phyloP scores from a whole-genome alignment of 1,140 invertebrate genomes.

The Pollicipes pollicipes region DNA sequence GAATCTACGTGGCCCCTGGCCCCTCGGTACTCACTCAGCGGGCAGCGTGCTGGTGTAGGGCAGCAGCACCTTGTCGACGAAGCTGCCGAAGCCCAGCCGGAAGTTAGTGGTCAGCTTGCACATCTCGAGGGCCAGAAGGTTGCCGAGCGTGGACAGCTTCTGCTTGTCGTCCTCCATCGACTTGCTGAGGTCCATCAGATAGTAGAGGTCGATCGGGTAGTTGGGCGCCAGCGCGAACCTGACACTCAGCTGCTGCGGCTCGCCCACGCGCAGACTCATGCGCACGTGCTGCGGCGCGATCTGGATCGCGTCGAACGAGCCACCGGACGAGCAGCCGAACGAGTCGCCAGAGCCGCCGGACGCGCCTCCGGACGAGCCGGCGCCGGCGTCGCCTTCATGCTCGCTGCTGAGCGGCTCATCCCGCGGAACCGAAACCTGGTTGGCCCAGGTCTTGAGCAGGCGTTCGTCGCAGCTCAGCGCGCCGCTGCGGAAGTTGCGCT shows the following conservation, averaged over 20 bases:
- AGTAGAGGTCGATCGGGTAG: slow-evolving; percentile 90
- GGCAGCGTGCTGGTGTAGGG: slow-evolving; percentile 55
- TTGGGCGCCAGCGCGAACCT: slow-evolving; percentile 71
- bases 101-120: slow-evolving; percentile 48
- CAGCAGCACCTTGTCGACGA: slow-evolving; percentile 97
- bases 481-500: slow-evolving; percentile 9
- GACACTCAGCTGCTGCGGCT: slow-evolving; percentile 49
- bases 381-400: background rate
- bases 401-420: background rate
- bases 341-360: slow-evolving; percentile 4
- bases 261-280: slow-evolving; percentile 27
- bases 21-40: slow-evolving; percentile 30
- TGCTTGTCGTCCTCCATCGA: slow-evolving; percentile 88
- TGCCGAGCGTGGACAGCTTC: slow-evolving; percentile 63
- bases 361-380: background rate
- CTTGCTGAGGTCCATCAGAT: slow-evolving; percentile 86
- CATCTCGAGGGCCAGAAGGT: slow-evolving; percentile 60
- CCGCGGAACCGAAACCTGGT: background rate
- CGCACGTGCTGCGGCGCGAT: slow-evolving; percentile 19
- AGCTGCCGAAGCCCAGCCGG: slow-evolving; percentile 84
- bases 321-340: background rate
- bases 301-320: slow-evolving; percentile 6
- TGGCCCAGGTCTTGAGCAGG: background rate
- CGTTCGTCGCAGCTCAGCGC: background rate
- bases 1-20: too few species aligned